These are phyloP conservation scores for Gambelia wislizenii DNA, from an alignment of 2,797 vertebrate genomes.

Conservation along the genomic window DNA sequence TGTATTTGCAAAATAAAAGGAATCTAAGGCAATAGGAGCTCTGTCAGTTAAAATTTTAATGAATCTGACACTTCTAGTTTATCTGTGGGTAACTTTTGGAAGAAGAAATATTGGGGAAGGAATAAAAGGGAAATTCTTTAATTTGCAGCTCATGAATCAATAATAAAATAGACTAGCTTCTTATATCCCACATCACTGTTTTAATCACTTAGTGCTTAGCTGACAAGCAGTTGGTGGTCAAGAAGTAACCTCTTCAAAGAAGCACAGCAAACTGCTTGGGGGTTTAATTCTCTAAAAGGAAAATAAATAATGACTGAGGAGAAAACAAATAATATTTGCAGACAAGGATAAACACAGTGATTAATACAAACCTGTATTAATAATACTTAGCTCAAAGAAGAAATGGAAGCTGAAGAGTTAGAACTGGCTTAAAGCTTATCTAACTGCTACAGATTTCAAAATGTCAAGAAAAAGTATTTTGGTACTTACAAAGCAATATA, in stretches of 20 bases:
- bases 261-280: not conserved
- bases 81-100: not conserved
- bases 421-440: conserved; percentile 15
- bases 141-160: not conserved
- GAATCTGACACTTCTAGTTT: conserved; percentile 1
- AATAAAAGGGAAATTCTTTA: not conserved
- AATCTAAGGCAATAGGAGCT: conserved; percentile 3
- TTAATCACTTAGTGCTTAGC: not conserved
- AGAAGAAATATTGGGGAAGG: not conserved
- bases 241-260: not conserved
- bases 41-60: conserved; percentile 29
- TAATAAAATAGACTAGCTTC: conserved; percentile 7
- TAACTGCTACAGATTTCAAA: conserved; percentile 35
- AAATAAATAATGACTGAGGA: conserved; percentile 33
- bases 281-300: not conserved
- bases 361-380: conserved; percentile 35
- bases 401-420: not conserved
- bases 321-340: not conserved
- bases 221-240: conserved; percentile 1
- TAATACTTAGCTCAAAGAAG: not conserved
- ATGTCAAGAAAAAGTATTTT: conserved; percentile 13
- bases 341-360: not conserved
- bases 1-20: conserved; percentile 30
- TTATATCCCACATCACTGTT: not conserved
- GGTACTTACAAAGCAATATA: not conserved